Conservation (phyloP, 2,797 vertebrate genomes). For the Liasis olivaceus region DNA sequence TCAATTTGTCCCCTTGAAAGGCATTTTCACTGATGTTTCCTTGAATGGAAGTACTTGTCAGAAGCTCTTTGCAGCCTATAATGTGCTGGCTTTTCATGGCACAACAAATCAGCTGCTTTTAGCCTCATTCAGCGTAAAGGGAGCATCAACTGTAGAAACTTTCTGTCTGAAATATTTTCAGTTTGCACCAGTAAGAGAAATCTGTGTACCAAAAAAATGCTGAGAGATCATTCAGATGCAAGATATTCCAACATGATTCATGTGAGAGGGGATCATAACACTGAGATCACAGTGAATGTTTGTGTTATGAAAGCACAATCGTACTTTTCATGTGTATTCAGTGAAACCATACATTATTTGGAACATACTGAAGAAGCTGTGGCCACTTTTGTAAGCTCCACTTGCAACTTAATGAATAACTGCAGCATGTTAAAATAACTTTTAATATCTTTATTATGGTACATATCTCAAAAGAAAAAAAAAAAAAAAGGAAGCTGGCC, state of each 20-base stretch:
- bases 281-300: background rate
- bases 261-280: background rate
- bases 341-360: background rate
- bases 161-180: background rate
- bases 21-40: too few relatives aligned
- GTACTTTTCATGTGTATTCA: background rate
- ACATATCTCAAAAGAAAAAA: background rate
- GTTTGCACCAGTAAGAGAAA: background rate
- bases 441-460: background rate
- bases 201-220: background rate
- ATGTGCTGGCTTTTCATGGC: background rate
- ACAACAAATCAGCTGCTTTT: background rate
- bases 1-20: too few relatives aligned
- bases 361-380: background rate
- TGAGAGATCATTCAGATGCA: background rate
- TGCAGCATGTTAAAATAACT: background rate
- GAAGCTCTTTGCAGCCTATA: too few relatives aligned
- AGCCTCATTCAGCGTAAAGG: background rate
- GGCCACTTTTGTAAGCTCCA: background rate
- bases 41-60: too few relatives aligned
- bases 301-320: background rate
- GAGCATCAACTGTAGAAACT: background rate
- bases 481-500: background rate
- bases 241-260: background rate
- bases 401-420: background rate